Evolutionary conservation across 2,797 vertebrate genomes (phyloP), one percentile per base, ranked within the genome.

Genomic region (Limnodromus scolopaceus): DNA sequence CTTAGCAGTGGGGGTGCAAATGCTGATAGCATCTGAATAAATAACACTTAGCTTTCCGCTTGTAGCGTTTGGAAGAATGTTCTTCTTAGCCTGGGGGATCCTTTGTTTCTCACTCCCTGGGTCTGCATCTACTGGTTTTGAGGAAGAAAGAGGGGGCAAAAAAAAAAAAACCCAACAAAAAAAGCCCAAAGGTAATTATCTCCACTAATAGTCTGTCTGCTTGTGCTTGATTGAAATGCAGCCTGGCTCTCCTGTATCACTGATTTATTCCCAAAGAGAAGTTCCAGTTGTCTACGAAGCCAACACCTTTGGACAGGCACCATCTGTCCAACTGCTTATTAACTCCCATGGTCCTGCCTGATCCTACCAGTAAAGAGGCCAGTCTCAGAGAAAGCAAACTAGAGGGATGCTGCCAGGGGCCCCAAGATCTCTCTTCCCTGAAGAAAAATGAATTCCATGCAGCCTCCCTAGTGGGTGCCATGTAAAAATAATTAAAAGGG

Each of bases 231-330:
- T 96, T 98, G 97, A 97, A 97, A 98, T 97, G 96, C 95, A 96
- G 30, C 49, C 69, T 72, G 32, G 69, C 84, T 95, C 76, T 81
- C 78, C 84, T 69, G 83, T 72, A 92, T 85, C 53, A 86, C 83
- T 97, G 96, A 87, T 87, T 94, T 93, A 93, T 92, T 97, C 97
- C 97, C 97, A 96, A 91, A 91, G 96, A 97, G 94, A 89, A 96
- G 96, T 97, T 97, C 93, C 96, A 85, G 91, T 97, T 97, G 94
- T 95, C 97, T 96, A 79, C 93, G 93, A 97, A 98, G 97, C 95
- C 95, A 97, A 81, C 96, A 97, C 97, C 97, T 98, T 96, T 96
- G 96, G 97, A 98, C 96, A 97, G 94, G 89, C 88, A 87, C 98
- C 98, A 97, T 98, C 97, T 98, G 98, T 96, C 84, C 92, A 91